Evolutionary conservation across 2,113 vertebrate species (phyloP).

Genomic region (Aldabrachelys gigantea): DNA sequence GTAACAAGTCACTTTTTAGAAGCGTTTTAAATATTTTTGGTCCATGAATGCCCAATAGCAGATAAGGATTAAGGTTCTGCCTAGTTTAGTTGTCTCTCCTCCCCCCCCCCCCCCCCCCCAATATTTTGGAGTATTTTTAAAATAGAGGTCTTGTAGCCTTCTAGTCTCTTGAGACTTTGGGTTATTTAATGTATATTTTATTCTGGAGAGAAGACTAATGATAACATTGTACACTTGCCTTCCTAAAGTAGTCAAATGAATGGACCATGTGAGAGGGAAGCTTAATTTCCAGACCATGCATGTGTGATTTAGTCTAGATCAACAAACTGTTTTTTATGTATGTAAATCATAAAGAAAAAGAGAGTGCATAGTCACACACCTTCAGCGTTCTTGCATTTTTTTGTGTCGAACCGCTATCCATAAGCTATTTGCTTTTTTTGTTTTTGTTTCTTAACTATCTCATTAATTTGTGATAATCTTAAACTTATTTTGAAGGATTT

Average conservation of each 20-base stretch:
- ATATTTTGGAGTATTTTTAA: neutral
- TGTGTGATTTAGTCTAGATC: neutral
- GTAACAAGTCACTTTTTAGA: neutral
- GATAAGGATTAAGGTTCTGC: neutral
- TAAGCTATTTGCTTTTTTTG: neutral
- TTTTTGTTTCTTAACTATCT: neutral
- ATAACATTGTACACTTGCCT: neutral
- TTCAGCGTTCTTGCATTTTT: neutral
- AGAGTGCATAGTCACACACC: neutral
- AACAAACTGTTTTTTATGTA: neutral
- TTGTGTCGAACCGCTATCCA: neutral
- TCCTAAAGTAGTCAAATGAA: neutral
- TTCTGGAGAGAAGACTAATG: neutral
- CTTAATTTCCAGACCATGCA: neutral
- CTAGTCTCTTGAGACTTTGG: neutral
- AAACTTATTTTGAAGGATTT: constrained; percentile 82
- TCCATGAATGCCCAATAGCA: neutral
- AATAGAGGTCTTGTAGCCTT: neutral
- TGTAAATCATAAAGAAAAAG: neutral
- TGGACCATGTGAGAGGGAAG: neutral
- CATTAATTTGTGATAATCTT: neutral
- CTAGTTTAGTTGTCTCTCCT: neutral
- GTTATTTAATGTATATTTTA: neutral
- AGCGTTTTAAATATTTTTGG: neutral
- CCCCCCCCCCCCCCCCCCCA: accelerated